Base-by-base conservation (phyloP, 2,113 vertebrate genomes). In the Uropsilus gracilis region DNA sequence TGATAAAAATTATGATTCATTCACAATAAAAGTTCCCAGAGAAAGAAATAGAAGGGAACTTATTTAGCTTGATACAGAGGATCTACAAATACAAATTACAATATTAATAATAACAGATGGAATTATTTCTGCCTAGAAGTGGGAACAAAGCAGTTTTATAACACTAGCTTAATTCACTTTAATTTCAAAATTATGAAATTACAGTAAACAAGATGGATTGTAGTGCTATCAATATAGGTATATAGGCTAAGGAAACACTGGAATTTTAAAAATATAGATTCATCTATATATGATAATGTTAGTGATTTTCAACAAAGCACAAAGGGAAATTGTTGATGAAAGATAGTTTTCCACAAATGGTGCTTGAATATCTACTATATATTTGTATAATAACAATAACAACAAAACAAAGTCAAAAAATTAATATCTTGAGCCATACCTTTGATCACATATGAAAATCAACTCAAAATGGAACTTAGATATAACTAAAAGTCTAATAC, bases 271-370 rank as follows among this genome's bases (percentile, higher is more conserved):
- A 55, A 59, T 46, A 85, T 46, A 85, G 22, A 20, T 10, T 4
- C 24, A 61, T 7, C 22, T 73, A 46, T 30, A 34, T 28, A 16
- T 80, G 32, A 12, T 48, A 34, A 55, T 39, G 22, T 34, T 34
- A 37, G 66, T 75, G 53, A 55, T 80, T 84, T 84, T 73, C 57
- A 89, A 66, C n/a, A 80, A 85, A 94, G 7, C 59, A 80, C n/a
- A 86, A 34, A 90, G n/a, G 37, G 24, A 55, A 53, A 68, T 61
- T 92, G n/a, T 34, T 80, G 42, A 9, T 57, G n/a, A 84, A 88
- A 90, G 44, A 83, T 37, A 34, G 9, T 59, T 18, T 77, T 55
- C 42, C 12, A 90, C 34, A 84, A 48, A 34, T 76, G n/a, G 8
- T 91, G 28, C 34, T 68, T 59, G 63, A 84, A 8, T n/a, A n/a